Base-by-base conservation (phyloP, 92 coral and sea anemone species). In the Heteractis magnifica region DNA sequence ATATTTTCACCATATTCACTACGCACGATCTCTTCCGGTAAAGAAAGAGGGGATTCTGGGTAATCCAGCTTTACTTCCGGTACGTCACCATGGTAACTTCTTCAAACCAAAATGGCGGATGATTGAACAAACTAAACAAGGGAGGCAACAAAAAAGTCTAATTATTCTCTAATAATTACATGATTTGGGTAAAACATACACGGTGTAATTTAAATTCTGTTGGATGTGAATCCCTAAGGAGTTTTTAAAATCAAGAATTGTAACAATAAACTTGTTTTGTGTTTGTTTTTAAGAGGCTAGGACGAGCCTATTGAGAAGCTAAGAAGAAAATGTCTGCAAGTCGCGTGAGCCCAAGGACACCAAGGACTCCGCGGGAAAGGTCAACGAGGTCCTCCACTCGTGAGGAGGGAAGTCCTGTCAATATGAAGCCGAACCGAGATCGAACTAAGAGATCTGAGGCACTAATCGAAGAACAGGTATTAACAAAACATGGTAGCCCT, bases 381-480 rank as follows among this genome's bases (percentile, higher is more conserved):
- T n/a, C 51, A 48, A 65, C 4, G 18, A 41, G 50, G 34, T 18
- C 71, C 10, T 15, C 65, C 0, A 21, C 50, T 56, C 51, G 52
- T 6, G 83, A 65, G 12, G 78, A 77, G 72, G 68, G 41, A 50
- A 77, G 72, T 55, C 65, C 79, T 16, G 72, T 13, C 14, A 80
- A 51, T 64, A 58, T 59, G 20, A 58, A 80, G 51, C 88, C 90
- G 8, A 78, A 77, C 75, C 88, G 83, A 71, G 91, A 85, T 62
- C 86, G 89, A 55, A 82, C 77, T 75, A 93, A 93, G 83, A 83
- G 93, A 85, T 85, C 98, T 51, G 91, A 89, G 53, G 89, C 93
- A 9, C 74, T 91, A 84, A 81, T 93, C 76, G 89, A 91, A 50
- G 98, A 93, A 52, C 98, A 93, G 94, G 98, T 34, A 34, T 34